Conservation (phyloP, 2,888 invertebrate species). For the Mactromeris polynyma region DNA sequence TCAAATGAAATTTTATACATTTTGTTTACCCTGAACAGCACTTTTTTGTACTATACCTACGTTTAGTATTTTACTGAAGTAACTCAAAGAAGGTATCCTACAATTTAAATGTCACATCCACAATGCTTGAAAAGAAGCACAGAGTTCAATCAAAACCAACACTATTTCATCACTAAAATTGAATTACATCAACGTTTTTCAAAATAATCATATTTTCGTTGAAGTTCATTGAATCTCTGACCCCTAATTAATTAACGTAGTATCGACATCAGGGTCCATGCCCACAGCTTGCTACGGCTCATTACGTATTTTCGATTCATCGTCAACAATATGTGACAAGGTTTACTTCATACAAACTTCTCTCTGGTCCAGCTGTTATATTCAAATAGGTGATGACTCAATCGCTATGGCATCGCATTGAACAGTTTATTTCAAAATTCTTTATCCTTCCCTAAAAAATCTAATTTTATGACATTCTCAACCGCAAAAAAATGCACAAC, state of each 20-base stretch:
- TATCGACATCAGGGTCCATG: not conserved
- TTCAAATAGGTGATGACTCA: constrained; percentile 11
- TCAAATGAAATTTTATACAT: not conserved
- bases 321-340: constrained; percentile 11
- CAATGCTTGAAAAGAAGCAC: not conserved
- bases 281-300: not conserved
- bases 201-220: not conserved
- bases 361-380: not conserved
- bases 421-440: not conserved
- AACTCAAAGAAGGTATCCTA: not conserved
- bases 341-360: not conserved
- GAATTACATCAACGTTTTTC: not conserved
- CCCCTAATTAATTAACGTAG: constrained; percentile 10
- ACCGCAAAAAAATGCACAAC: not conserved
- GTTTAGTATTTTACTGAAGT: not conserved
- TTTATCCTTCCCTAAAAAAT: not conserved
- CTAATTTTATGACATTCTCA: not conserved
- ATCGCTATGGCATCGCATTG: not conserved
- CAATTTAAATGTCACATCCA: not conserved
- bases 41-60: not conserved
- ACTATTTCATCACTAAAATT: not conserved
- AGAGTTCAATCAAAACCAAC: not conserved
- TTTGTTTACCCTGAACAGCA: not conserved
- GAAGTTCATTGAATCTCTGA: not conserved
- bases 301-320: constrained; percentile 13